Conservation (phyloP, 2,113 vertebrate species). For the Hippotragus niger region DNA sequence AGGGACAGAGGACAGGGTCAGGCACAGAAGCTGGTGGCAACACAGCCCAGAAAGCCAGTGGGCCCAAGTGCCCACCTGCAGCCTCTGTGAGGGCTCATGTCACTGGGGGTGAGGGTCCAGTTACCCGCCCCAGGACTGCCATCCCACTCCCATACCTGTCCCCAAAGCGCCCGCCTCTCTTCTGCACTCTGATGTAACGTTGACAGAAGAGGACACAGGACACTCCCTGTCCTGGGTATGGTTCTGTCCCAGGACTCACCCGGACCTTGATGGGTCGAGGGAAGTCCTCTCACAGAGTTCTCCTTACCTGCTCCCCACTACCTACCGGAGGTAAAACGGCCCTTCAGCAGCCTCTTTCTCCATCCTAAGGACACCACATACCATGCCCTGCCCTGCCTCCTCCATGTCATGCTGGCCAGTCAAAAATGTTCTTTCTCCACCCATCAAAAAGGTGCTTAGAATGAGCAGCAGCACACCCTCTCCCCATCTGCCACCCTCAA, state of each 20-base stretch:
- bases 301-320: neutral
- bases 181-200: neutral
- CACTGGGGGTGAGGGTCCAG: slow-evolving; percentile 21
- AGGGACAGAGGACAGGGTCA: neutral
- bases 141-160: neutral
- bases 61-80: slow-evolving; percentile 8
- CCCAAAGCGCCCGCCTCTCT: neutral
- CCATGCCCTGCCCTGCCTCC: neutral
- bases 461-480: neutral
- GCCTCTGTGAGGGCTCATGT: slow-evolving; percentile 35
- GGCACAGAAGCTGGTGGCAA: neutral
- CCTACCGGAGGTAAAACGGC: neutral
- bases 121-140: neutral
- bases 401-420: neutral
- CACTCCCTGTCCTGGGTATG: neutral
- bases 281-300: neutral
- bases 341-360: neutral
- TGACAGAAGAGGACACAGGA: neutral
- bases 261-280: neutral
- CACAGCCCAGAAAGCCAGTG: neutral
- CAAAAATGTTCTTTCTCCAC: neutral
- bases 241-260: neutral
- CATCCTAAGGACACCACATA: too few relatives aligned
- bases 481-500: neutral
- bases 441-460: neutral